Percentiles rank a stretch among this genome's conserved stretches.
Conservation (phyloP, 2,888 invertebrate genomes). For the Seira sanloemensis region DNA sequence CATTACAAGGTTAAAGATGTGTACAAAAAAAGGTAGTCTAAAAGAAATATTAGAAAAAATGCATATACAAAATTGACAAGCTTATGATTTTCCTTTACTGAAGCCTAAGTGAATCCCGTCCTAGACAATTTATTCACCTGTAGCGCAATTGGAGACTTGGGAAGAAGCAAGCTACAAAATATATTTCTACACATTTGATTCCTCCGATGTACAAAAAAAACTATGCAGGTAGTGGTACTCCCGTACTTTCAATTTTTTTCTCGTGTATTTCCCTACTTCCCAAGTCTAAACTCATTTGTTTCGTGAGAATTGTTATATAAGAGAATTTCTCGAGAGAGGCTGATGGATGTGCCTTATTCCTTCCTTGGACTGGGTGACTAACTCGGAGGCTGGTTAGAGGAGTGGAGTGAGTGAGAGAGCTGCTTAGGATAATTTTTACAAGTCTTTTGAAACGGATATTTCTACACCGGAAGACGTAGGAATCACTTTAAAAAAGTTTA, state of each 20-base stretch:
- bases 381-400: conserved; percentile 58
- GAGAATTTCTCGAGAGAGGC: conserved; percentile 41
- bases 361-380: conserved; percentile 67
- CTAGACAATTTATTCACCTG: too few relatives aligned
- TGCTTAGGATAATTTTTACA: conserved; percentile 14
- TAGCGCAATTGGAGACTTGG: background rate
- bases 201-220: too few relatives aligned
- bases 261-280: background rate
- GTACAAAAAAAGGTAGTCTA: too few relatives aligned
- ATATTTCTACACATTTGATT: background rate
- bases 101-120: too few relatives aligned
- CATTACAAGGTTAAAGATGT: too few relatives aligned
- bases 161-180: background rate
- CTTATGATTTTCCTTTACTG: too few relatives aligned
- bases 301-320: conserved; percentile 5
- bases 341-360: conserved; percentile 66
- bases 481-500: background rate
- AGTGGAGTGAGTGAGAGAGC: conserved; percentile 56
- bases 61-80: too few relatives aligned
- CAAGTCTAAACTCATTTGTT: conserved; percentile 55
- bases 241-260: background rate
- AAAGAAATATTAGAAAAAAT: too few relatives aligned
- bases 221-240: conserved; percentile 7
- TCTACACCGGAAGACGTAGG: background rate
- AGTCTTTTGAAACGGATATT: too few relatives aligned